Base-by-base conservation (phyloP, 2,888 invertebrate genomes). In the Platycheirus albimanus region DNA sequence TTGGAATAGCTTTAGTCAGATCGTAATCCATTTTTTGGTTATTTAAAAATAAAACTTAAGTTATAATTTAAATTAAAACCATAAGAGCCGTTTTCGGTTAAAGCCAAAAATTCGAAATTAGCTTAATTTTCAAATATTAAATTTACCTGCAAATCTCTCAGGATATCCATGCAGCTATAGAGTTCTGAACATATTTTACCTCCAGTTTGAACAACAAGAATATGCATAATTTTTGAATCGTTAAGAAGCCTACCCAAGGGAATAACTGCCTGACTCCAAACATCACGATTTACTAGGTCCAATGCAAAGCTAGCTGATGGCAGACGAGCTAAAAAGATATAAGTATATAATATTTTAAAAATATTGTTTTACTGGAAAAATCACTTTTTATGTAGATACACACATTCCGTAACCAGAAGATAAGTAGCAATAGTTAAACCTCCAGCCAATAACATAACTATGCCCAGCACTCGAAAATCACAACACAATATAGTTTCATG, bases 201-300 rank as follows among this genome's bases (percentile, higher is more conserved):
- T 10, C 90, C 91, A 0, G 92, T 92, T 72, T 92, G 92, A 11
- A 91, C 89, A 0, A 91, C 87, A 13, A 92, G 87, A 15, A 93
- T 90, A 67, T 90, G 88, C 0, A 86, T 84, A 0, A 92, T 88
- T 49, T 86, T 87, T 17, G 87, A 66, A 28, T 86, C 56, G 66
- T 87, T 85, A 51, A 89, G 81, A 30, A 77, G 24, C 5, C 74
- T 72, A 13, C 71, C 84, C 17, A 84, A 72, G 5, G 86, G 76
- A 11, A 87, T 30, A 43, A 71, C 51, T 20, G 84, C 54, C 10
- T 72, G 61, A 64, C 87, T 88, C 90, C 90, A 90, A 15, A 87
- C 84, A 67, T 88, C 88, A 28, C 88, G 89, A 67, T 86, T 86
- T 4, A 89, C 86, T 6, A 90, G 85, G 64, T 87, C 88, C 58